Evolutionary conservation across 2,797 vertebrate genomes (phyloP).

Genomic region (Chloroceryle amazona): DNA sequence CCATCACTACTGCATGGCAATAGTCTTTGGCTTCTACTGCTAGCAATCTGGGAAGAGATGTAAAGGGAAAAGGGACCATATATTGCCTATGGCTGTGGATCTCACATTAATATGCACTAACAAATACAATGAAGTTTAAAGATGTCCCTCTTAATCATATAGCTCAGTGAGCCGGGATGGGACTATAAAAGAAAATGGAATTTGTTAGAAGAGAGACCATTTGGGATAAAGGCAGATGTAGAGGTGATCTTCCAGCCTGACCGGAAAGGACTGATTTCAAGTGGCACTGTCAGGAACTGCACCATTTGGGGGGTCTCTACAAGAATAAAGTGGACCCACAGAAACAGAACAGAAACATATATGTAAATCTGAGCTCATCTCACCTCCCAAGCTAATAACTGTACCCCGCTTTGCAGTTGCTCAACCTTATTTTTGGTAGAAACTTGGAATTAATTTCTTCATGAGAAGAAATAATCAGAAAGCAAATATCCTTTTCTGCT

Average conservation of each 20-base stretch:
- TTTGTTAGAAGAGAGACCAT: background rate
- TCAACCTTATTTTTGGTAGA: background rate
- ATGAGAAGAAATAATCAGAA: background rate
- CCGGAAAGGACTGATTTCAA: background rate
- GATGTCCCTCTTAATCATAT: background rate
- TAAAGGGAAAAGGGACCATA: background rate
- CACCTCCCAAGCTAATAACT: background rate
- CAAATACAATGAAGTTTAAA: background rate
- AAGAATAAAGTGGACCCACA: background rate
- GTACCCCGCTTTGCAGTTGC: background rate
- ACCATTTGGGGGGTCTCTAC: background rate
- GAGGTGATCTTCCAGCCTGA: background rate
- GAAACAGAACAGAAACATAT: background rate
- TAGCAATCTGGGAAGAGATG: background rate
- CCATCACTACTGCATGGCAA: background rate
- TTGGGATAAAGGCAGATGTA: background rate
- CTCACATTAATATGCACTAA: background rate
- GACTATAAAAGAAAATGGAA: background rate
- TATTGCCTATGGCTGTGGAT: background rate
- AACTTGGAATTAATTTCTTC: background rate
- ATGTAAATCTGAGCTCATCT: background rate
- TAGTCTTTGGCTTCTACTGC: background rate
- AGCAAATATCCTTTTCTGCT: background rate
- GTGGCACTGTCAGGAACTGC: background rate
- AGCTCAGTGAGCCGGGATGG: background rate